A percentile compares a stretch with the other conserved stretches of the same genome.
phyloP scores from a whole-genome alignment of 2,113 vertebrate species.

The Alligator sinensis region DNA sequence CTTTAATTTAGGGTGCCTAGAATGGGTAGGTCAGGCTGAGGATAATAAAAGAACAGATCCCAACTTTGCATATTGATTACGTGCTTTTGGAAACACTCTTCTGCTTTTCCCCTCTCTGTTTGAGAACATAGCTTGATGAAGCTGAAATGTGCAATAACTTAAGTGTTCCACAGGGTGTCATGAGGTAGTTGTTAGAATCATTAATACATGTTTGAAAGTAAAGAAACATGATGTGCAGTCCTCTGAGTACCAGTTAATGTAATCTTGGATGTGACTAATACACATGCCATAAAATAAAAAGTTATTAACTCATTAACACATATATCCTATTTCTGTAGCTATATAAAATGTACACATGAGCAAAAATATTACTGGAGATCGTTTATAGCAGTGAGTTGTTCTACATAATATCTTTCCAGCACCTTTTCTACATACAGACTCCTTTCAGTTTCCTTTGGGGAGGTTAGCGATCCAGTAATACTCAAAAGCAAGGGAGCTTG shows the following conservation, averaged over 20 bases:
- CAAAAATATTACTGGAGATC: constrained; percentile 51
- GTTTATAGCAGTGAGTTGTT: constrained; percentile 40
- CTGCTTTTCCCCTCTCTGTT: constrained; percentile 31
- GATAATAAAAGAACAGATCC: constrained; percentile 54
- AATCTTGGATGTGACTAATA: constrained; percentile 67
- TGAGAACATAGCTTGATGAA: constrained; percentile 32
- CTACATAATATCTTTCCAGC: constrained; percentile 38
- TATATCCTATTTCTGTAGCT: constrained; percentile 62
- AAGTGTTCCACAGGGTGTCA: constrained; percentile 86
- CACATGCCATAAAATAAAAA: constrained; percentile 61
- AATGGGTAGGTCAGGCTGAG: constrained; percentile 61
- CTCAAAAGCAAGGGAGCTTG: background rate
- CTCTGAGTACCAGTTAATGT: constrained; percentile 52
- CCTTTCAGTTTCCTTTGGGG: background rate
- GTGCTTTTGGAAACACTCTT: background rate
- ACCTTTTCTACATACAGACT: background rate
- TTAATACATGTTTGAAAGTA: constrained; percentile 37
- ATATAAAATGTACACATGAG: constrained; percentile 29
- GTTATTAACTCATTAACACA: constrained; percentile 70
- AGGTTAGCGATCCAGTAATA: background rate
- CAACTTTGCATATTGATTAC: constrained; percentile 50
- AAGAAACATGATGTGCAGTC: constrained; percentile 38
- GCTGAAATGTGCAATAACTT: constrained; percentile 66
- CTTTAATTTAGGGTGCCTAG: constrained; percentile 68
- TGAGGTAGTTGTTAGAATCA: constrained; percentile 74